Conservation (phyloP, 2,888 invertebrate species). For the Mimumesa dahlbomi region DNA sequence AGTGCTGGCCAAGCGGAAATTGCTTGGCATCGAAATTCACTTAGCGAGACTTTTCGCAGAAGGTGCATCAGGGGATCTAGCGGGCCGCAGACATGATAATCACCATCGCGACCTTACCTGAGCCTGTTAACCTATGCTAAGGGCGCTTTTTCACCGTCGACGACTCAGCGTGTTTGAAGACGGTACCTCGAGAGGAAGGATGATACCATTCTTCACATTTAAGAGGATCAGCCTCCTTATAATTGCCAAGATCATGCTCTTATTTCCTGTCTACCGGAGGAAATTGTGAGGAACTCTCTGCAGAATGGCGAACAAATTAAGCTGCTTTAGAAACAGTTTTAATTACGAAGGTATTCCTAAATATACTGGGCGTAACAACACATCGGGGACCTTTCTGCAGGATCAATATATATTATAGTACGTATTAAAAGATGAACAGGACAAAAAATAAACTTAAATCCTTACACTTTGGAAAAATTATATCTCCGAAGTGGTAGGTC, state of each 20-base stretch:
- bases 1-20: neutral
- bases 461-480: no score
- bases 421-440: no score
- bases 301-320: no score
- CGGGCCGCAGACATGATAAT: conserved; percentile 51
- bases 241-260: conserved; percentile 50
- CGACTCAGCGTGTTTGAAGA: conserved; percentile 67
- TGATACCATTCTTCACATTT: conserved; percentile 63
- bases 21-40: neutral
- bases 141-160: conserved; percentile 61
- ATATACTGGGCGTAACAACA: no score
- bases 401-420: no score
- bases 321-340: no score
- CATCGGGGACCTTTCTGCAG: no score
- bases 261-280: neutral
- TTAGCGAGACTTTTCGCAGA: conserved; percentile 21
- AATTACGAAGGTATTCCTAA: no score
- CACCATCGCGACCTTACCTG: conserved; percentile 45
- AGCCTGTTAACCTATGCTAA: conserved; percentile 45
- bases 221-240: conserved; percentile 67
- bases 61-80: conserved; percentile 42
- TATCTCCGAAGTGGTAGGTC: no score
- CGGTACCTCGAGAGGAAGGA: conserved; percentile 45
- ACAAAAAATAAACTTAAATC: no score
- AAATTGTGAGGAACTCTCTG: neutral